phyloP scores from a whole-genome alignment of 1,140 invertebrate species.

The Pissodes strobi region DNA sequence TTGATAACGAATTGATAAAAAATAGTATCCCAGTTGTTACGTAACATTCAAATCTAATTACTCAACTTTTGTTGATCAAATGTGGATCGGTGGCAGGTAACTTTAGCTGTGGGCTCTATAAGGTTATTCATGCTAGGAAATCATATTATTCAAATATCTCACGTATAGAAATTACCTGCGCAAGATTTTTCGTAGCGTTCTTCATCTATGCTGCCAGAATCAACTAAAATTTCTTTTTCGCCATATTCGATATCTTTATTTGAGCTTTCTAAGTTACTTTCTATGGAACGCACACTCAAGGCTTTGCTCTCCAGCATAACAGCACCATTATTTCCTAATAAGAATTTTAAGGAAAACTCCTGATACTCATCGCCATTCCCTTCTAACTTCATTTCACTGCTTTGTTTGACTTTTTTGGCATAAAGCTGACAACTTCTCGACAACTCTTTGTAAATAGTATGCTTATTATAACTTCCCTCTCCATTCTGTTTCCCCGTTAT shows the following conservation, averaged over 20 bases:
- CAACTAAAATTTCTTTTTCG: neutral
- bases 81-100: too few species aligned
- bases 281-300: neutral
- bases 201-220: conserved; percentile 8
- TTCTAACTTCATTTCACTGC: conserved; percentile 25
- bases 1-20: too few species aligned
- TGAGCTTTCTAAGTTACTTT: too few species aligned
- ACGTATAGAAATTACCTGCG: too few species aligned
- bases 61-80: too few species aligned
- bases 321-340: conserved; percentile 33
- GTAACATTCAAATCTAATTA: too few species aligned
- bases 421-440: conserved; percentile 40
- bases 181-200: neutral
- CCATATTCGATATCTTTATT: too few species aligned
- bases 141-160: too few species aligned
- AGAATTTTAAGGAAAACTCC: conserved; percentile 42
- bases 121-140: too few species aligned
- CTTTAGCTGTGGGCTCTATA: too few species aligned
- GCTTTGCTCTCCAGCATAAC: neutral
- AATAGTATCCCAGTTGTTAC: too few species aligned
- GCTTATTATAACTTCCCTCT: neutral
- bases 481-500: neutral
- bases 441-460: conserved; percentile 23
- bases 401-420: conserved; percentile 41
- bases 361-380: conserved; percentile 33